Conservation (phyloP, 1,140 invertebrate species). For the Wiebesia pumilae region DNA sequence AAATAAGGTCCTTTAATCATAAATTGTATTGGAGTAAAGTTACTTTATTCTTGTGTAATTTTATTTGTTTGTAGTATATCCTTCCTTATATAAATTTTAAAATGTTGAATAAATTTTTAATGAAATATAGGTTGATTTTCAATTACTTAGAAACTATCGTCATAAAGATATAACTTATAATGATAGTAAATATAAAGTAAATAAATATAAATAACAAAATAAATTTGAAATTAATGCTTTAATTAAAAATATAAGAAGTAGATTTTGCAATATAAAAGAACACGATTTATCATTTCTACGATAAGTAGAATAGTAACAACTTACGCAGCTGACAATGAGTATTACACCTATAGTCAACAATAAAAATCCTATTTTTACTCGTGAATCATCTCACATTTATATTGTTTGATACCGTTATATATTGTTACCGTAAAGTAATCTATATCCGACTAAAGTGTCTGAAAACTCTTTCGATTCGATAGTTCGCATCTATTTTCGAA, state of each 20-base stretch:
- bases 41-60: too few species aligned
- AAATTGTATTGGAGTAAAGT: too few species aligned
- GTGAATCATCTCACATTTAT: not conserved
- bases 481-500: not conserved
- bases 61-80: too few species aligned
- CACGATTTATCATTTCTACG: not conserved
- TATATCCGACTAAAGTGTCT: not conserved
- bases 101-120: too few species aligned
- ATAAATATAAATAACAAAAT: not conserved
- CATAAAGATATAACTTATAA: too few species aligned
- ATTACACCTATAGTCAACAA: not conserved
- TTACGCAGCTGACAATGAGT: not conserved
- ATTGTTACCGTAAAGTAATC: not conserved
- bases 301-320: not conserved
- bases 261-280: not conserved
- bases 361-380: slow-evolving; percentile 10
- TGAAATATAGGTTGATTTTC: too few species aligned
- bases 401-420: not conserved
- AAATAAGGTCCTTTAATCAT: too few species aligned
- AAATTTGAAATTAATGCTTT: not conserved
- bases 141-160: too few species aligned
- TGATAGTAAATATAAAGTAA: too few species aligned
- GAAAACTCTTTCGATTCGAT: slow-evolving; percentile 9
- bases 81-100: too few species aligned
- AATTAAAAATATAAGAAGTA: not conserved